Base-by-base conservation (phyloP, 92 coral and sea anemone genomes). In the Epizoanthus stellaris region DNA sequence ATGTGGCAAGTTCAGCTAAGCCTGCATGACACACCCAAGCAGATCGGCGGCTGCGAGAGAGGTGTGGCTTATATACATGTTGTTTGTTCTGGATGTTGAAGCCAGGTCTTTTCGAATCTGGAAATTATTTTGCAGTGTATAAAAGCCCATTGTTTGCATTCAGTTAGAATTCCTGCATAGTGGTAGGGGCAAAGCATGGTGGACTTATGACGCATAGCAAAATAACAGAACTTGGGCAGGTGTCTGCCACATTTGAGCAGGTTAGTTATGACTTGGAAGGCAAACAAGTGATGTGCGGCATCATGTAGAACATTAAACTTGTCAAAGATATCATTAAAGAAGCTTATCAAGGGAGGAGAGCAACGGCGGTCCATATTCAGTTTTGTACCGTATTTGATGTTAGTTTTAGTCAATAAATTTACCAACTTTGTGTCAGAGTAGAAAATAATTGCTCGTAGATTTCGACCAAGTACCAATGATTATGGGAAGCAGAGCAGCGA, bases 1-100 rank as follows among this genome's bases (percentile, higher is more conserved):
- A 54, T 8, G 70, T 43, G 45, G 68, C 15, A 13, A 86, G 4
- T 16, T 85, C 89, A 6, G 81, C 65, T 5, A 77, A n/a, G 0
- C 88, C 88, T 58, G 88, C 83, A 63, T 85, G 83, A 70, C 88
- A 85, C 2, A 60, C 71, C 83, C 83, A 85, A 30, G 63, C 75
- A 3, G 83, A 57, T 15, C 88, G 68, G 17, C 12, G 59, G 7
- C 13, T 19, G 14, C 88, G 57, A 5, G 62, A 34, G 43, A 25
- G 17, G 23, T 38, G 67, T 75, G 13, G 56, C 38, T 1, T 6
- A 20, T 6, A 14, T 30, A 52, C 5, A 8, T 75, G 12, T 75
- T 0, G 67, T 54, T 75, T 30, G 38, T 23, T 39, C 17, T 4
- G 83, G 0, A 1, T 52, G 59, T 85, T n/a, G n/a, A 6, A 85